Base-by-base conservation (phyloP, 2,113 vertebrate genomes). In the Sorex araneus region DNA sequence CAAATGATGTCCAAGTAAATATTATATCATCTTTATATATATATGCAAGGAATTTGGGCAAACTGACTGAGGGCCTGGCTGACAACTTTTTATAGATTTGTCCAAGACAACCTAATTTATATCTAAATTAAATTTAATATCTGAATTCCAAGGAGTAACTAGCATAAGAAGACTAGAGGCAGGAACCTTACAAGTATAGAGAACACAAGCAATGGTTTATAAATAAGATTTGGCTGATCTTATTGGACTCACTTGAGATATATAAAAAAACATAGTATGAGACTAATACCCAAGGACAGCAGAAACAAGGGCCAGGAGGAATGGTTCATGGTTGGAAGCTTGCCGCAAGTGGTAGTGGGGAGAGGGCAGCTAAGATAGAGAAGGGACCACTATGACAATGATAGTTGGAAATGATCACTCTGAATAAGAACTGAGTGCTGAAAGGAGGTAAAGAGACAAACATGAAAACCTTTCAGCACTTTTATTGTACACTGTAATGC, bases 31-130 rank as follows among this genome's bases (percentile, higher is more conserved):
- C 57, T 60, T 60, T 57, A 57, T 18, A 18, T 57, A 57, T 19
- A 18, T 57, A 57, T 57, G 4, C 16, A 57, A 57, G 4, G 54
- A 75, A 19, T 92, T 77, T 80, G 5, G 30, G 27, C 79, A 30
- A 67, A 87, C 76, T 93, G 63, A 70, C 50, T 73, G 77, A 92
- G 11, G 18, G 6, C 32, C 30, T 90, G 32, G 6, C 43, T 87
- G 43, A 50, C 47, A 76, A 7, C 32, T 87, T 84, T 88, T 16
- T 27, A 54, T 10, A 16, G 34, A 67, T 80, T 91, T 73, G 13
- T 76, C 88, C 70, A 69, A 54, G 67, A 45, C 89, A 94, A 87
- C 12, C 8, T 89, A n/a, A n/a, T 11, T 84, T 69, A 25, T 73
- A 84, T 75, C n/a, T 45, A 34, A 50, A 76, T 73, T 28, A 64